Percentiles rank a stretch among this genome's conserved stretches.
These are phyloP conservation scores for Caenorhabditis brenneri DNA, from an alignment of 1,140 invertebrate genomes.

Conservation along the genomic window DNA sequence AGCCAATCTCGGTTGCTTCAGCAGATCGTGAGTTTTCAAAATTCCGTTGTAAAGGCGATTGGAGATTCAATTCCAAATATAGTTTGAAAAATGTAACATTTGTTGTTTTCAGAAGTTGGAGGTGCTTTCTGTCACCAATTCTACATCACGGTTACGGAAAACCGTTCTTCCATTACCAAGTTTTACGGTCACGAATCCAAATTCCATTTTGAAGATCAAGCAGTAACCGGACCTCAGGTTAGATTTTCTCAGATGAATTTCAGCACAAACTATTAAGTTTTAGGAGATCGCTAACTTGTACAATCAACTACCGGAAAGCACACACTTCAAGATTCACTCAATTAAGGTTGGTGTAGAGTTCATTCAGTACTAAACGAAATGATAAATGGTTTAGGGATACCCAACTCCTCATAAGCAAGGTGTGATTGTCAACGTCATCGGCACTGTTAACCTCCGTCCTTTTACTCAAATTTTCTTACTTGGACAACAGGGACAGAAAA, in stretches of 20 bases:
- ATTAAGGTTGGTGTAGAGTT: slow-evolving; percentile 46
- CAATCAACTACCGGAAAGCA: slow-evolving; percentile 27
- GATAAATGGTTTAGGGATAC: too few relatives aligned
- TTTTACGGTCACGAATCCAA: slow-evolving; percentile 51
- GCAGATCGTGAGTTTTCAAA: slow-evolving; percentile 10
- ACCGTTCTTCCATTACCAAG: neutral
- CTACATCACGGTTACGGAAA: slow-evolving; percentile 36
- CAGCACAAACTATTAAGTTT: neutral
- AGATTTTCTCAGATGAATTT: too few relatives aligned
- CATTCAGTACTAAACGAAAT: neutral
- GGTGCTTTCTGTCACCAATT: slow-evolving; percentile 50
- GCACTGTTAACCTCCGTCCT: slow-evolving; percentile 36
- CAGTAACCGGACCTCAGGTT: slow-evolving; percentile 42
- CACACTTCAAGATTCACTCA: slow-evolving; percentile 36
- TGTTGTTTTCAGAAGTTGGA: slow-evolving; percentile 44
- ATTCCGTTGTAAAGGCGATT: too few relatives aligned
- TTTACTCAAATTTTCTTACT: slow-evolving; percentile 52
- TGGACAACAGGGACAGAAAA: slow-evolving; percentile 48
- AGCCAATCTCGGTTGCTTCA: neutral
- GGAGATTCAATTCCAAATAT: neutral
- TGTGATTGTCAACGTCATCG: slow-evolving; percentile 44
- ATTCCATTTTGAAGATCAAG: slow-evolving; percentile 17
- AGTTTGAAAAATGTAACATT: neutral
- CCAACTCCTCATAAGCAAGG: slow-evolving; percentile 3
- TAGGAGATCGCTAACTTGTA: slow-evolving; percentile 42